Evolutionary conservation across 2,888 invertebrate species (phyloP).

Genomic region (Tetheella fluctuosa): DNA sequence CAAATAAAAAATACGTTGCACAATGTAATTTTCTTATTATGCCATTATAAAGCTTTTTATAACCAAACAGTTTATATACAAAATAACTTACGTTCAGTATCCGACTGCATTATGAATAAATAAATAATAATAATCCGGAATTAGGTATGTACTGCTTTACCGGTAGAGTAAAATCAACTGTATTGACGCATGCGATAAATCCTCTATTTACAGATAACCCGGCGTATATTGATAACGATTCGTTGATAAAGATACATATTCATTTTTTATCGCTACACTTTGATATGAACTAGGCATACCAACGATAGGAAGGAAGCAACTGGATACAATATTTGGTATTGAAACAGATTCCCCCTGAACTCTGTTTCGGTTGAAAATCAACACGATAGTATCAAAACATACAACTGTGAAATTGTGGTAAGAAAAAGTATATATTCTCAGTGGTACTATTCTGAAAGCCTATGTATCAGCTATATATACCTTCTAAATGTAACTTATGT

Average conservation of each 20-base stretch:
- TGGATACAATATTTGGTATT: too few species aligned
- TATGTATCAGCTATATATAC: too few species aligned
- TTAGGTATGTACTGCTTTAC: not conserved
- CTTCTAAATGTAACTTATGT: too few species aligned
- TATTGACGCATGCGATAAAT: conserved; percentile 6
- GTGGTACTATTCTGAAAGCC: too few species aligned
- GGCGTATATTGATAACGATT: conserved; percentile 9
- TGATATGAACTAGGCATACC: not conserved
- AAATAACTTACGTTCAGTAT: conserved; percentile 1
- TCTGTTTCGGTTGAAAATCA: too few species aligned
- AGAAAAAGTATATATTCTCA: too few species aligned
- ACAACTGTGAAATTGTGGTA: too few species aligned
- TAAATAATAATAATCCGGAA: not conserved
- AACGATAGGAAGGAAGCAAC: not conserved
- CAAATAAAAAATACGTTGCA: too few species aligned
- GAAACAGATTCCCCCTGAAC: too few species aligned
- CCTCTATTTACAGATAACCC: conserved; percentile 11
- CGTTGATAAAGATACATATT: not conserved
- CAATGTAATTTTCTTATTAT: too few species aligned
- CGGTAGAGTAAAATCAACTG: not conserved
- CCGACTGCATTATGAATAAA: not conserved
- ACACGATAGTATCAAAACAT: too few species aligned
- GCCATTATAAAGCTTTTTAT: not conserved
- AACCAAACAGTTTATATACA: not conserved
- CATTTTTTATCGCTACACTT: not conserved